These are phyloP conservation scores for Andrena hattorfiana DNA, from an alignment of 2,888 invertebrate species.

Conservation along the genomic window DNA sequence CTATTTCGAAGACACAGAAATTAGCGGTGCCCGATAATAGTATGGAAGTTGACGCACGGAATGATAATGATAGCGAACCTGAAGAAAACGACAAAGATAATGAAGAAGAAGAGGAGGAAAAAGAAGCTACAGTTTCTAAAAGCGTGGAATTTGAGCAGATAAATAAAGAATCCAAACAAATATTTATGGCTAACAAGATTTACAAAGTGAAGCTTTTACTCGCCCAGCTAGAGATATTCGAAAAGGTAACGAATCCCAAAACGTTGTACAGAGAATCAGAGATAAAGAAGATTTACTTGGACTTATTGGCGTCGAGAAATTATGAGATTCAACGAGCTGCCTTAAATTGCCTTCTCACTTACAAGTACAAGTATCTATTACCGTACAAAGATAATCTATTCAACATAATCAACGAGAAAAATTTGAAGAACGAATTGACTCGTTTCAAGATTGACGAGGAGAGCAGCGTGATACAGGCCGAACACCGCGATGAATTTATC, in stretches of 20 bases:
- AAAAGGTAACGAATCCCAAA: constrained; percentile 93
- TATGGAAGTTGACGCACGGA: constrained; percentile 51
- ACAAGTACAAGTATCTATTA: constrained; percentile 91
- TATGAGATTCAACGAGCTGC: constrained; percentile 93
- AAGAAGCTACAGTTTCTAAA: constrained; percentile 45
- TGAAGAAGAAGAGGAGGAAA: constrained; percentile 78
- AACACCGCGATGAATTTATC: constrained; percentile 92
- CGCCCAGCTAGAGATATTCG: constrained; percentile 91
- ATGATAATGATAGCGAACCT: constrained; percentile 81
- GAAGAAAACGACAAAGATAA: constrained; percentile 79
- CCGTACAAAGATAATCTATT: constrained; percentile 94
- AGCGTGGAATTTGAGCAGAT: constrained; percentile 59
- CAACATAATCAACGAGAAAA: constrained; percentile 93
- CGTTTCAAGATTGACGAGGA: constrained; percentile 92
- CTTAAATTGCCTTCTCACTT: constrained; percentile 94
- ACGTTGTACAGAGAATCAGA: constrained; percentile 92
- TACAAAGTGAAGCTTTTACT: constrained; percentile 86
- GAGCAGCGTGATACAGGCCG: constrained; percentile 88
- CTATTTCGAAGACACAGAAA: constrained; percentile 85
- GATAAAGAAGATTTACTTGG: constrained; percentile 91
- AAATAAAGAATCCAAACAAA: constrained; percentile 58
- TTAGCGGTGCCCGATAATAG: not conserved
- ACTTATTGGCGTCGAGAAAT: constrained; percentile 93
- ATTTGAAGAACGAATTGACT: constrained; percentile 94
- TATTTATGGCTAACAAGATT: constrained; percentile 45